Base-by-base conservation (phyloP, 2,888 invertebrate genomes). In the Drosophila fungiperda region DNA sequence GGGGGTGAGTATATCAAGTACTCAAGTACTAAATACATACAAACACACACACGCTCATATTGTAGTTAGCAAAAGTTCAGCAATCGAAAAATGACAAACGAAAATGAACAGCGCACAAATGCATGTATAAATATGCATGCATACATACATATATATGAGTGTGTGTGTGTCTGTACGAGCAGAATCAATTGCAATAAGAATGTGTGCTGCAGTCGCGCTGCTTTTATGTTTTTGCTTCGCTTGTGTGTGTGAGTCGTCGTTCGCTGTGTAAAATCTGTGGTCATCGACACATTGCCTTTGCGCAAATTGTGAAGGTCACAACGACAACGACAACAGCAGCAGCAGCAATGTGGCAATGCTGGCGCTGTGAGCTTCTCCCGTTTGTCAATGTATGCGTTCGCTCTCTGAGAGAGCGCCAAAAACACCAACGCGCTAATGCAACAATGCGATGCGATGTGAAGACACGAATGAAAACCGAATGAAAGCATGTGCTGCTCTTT, bases 261-360 rank as follows among this genome's bases (percentile, higher is more conserved):
- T 73, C 68, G 76, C 78, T 78, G 78, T 73, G 82, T 78, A 90
- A 87, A 92, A 91, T 90, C 91, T 92, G 93, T 93, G 93, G 93
- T 93, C 93, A 93, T 93, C 93, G 93, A 93, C 93, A 93, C 93
- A 93, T 93, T 93, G 93, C 92, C 93, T 93, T 93, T 93, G 93
- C 93, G 92, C 93, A 92, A 93, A 93, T 92, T 93, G 91, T 93
- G 93, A 93, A 93, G 93, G 93, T 93, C 93, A 93, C 93, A 93
- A 93, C 92, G 91, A 92, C 93, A 92, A 75, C 87, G 87, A 87
- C 83, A 90, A 42, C 66, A 17, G 5, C 79, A 68, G 20, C 72
- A 55, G 55, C 65, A 66, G 40, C 65, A 87, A 76, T 89, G 89
- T 87, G 90, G 83, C 83, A 89, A 78, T 82, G 69, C 73, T 76